phyloP scores from a whole-genome alignment of 2,797 vertebrate genomes.

The Clamator glandarius region DNA sequence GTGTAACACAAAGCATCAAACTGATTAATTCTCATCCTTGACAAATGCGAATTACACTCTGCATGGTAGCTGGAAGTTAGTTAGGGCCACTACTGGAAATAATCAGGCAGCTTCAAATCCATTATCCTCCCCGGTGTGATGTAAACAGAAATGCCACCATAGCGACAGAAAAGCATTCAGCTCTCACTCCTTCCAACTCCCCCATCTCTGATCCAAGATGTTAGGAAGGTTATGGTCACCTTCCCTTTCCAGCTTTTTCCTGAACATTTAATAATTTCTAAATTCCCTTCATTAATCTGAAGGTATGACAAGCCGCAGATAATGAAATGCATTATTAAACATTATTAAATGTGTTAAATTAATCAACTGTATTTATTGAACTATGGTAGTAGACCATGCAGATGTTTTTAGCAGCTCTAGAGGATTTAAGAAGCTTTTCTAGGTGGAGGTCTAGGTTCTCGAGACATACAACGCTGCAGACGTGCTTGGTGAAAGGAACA shows the following conservation, averaged over 20 bases:
- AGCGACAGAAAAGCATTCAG: background rate
- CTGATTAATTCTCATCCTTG: background rate
- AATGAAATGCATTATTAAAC: background rate
- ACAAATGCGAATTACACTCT: background rate
- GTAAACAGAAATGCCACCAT: background rate
- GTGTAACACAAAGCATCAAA: background rate
- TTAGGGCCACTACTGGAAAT: background rate
- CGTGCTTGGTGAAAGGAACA: background rate
- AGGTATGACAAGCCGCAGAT: background rate
- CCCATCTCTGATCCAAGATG: background rate
- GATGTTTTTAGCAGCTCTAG: background rate
- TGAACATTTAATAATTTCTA: background rate
- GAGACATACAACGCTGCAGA: background rate
- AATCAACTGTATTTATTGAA: background rate
- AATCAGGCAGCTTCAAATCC: background rate
- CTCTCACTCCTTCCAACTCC: background rate
- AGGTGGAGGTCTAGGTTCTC: background rate
- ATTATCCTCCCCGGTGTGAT: background rate
- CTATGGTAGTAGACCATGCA: background rate
- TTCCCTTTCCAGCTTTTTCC: background rate
- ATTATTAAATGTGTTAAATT: background rate
- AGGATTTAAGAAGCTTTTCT: background rate
- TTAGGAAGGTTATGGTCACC: background rate
- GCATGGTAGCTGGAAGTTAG: background rate
- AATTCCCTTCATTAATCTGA: background rate